Evolutionary conservation across 2,888 invertebrate genomes (phyloP).

Genomic region (Agonopterix alstromeriana): DNA sequence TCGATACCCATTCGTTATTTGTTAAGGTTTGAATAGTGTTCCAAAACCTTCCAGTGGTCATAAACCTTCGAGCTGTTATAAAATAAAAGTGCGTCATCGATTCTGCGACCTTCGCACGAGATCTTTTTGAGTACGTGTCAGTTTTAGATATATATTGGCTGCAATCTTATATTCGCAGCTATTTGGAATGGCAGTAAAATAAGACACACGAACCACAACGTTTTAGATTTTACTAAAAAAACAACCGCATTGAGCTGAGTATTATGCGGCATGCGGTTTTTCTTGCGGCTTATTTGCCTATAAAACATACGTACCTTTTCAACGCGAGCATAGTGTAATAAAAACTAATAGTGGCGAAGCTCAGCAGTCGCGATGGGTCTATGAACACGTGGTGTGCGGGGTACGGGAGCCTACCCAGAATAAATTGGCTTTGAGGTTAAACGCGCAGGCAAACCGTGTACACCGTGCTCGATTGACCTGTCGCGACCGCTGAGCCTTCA

Average conservation of each 20-base stretch:
- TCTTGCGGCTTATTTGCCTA: too few relatives aligned
- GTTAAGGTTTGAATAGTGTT: slow-evolving; percentile 26
- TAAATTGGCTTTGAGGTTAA: too few relatives aligned
- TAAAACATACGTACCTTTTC: too few relatives aligned
- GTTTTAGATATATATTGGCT: slow-evolving; percentile 13
- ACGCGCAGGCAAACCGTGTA: too few relatives aligned
- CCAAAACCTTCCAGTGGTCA: slow-evolving; percentile 24
- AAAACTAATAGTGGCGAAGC: too few relatives aligned
- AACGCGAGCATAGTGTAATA: too few relatives aligned
- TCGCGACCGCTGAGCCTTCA: too few relatives aligned
- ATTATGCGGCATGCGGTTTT: neutral
- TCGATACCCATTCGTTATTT: too few relatives aligned
- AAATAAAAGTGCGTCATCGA: slow-evolving; percentile 50
- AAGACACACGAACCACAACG: slow-evolving; percentile 8
- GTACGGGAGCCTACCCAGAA: too few relatives aligned
- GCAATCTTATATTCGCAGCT: slow-evolving; percentile 5
- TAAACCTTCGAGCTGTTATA: slow-evolving; percentile 42
- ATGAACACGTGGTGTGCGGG: too few relatives aligned
- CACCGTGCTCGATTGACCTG: too few relatives aligned
- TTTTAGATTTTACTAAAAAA: slow-evolving; percentile 4
- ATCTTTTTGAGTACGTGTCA: slow-evolving; percentile 17
- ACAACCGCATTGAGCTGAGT: neutral
- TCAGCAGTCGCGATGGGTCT: too few relatives aligned
- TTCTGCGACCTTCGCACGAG: slow-evolving; percentile 30
- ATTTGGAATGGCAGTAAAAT: slow-evolving; percentile 2